phyloP scores from a whole-genome alignment of 2,888 invertebrate genomes.

The Chesias legatella region DNA sequence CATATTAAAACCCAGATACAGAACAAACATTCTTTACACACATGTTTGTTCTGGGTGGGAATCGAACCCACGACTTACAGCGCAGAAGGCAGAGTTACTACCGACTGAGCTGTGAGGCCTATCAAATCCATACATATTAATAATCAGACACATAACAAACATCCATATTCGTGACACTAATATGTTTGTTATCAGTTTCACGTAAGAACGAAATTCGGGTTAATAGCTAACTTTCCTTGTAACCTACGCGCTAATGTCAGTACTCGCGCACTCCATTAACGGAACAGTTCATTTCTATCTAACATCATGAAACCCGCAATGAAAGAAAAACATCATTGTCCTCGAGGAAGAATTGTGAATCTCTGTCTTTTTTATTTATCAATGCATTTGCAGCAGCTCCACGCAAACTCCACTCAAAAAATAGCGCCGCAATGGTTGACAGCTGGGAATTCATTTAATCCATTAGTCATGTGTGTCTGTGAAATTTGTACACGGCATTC shows the following conservation, averaged over 20 bases:
- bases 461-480: slow-evolving; percentile 31
- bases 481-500: slow-evolving; percentile 25
- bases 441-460: slow-evolving; percentile 10
- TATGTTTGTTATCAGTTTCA: no score
- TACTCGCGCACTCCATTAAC: slow-evolving; percentile 6
- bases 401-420: slow-evolving; percentile 13
- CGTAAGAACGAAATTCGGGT: no score
- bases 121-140: no score
- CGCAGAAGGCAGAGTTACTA: no score
- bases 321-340: slow-evolving; percentile 5
- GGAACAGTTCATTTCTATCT: slow-evolving; percentile 2
- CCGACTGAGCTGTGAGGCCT: no score
- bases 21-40: no score
- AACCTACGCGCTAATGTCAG: slow-evolving; percentile 10
- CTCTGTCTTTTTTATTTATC: slow-evolving; percentile 15
- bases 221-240: no score
- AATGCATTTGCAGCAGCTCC: slow-evolving; percentile 9
- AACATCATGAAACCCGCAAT: not conserved
- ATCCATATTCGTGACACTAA: no score
- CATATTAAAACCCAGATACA: no score
- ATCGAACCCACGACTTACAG: no score
- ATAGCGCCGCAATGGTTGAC: slow-evolving; percentile 2
- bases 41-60: no score
- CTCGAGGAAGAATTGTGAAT: slow-evolving; percentile 12
- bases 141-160: no score